Evolutionary conservation across 2,113 vertebrate genomes (phyloP).

Genomic region (Hystrix brachyura): DNA sequence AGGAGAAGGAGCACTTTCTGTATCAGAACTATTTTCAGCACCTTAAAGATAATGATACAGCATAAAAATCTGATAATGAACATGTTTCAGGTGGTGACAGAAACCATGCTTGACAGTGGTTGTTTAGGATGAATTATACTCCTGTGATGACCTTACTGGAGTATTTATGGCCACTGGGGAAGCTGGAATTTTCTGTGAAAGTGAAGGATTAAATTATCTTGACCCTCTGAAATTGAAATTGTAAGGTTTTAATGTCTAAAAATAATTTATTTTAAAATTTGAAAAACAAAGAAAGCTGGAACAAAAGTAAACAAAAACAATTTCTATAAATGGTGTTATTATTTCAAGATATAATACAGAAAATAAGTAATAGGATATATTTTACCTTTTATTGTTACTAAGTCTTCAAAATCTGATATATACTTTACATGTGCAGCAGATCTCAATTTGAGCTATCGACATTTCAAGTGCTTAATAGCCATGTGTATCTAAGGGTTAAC

Average conservation of each 20-base stretch:
- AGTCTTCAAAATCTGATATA: constrained; percentile 21
- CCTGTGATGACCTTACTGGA: constrained; percentile 25
- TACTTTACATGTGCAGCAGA: constrained; percentile 3
- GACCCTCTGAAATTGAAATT: constrained; percentile 50
- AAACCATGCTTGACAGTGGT: constrained; percentile 67
- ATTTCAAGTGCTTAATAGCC: not conserved
- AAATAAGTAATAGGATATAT: not conserved
- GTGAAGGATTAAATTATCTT: constrained; percentile 50
- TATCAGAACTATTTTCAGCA: constrained; percentile 98
- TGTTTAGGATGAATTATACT: constrained; percentile 50
- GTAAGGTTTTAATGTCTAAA: constrained; percentile 42
- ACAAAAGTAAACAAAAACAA: constrained; percentile 40
- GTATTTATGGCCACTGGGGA: constrained; percentile 9
- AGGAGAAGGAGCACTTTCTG: constrained; percentile 98
- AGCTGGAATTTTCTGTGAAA: not conserved
- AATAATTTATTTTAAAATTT: constrained; percentile 51
- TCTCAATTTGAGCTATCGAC: not conserved
- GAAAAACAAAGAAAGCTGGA: not conserved
- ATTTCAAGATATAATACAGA: constrained; percentile 40
- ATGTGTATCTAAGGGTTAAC: not conserved
- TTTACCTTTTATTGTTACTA: constrained; percentile 35
- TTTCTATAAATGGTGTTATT: not conserved
- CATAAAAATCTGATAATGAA: constrained; percentile 83
- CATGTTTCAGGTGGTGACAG: constrained; percentile 66
- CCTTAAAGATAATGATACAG: constrained; percentile 88